phyloP scores from a whole-genome alignment of 2,797 vertebrate genomes.

The Sorex maritimensis region DNA sequence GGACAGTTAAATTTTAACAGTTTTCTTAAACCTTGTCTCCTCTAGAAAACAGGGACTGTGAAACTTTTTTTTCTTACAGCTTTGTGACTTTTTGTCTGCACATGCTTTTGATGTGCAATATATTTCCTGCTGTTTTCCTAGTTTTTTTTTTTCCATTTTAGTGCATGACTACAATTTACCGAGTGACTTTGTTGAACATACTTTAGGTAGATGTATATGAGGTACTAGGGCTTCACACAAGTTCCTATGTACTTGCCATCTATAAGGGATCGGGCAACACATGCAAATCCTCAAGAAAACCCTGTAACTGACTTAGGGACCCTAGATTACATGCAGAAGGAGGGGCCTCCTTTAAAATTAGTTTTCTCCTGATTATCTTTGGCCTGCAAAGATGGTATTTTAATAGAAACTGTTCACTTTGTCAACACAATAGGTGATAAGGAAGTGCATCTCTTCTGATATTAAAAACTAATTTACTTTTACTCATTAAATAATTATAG shows the following conservation, averaged over 20 bases:
- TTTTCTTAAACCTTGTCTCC: background rate
- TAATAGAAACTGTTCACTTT: background rate
- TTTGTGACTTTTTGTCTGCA: background rate
- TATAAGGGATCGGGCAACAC: background rate
- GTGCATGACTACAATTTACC: background rate
- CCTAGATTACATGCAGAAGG: background rate
- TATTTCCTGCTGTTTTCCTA: background rate
- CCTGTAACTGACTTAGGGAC: background rate
- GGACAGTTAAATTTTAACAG: background rate
- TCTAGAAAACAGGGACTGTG: background rate
- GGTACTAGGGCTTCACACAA: background rate
- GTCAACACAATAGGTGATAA: background rate
- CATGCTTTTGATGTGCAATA: background rate
- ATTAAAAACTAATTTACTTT: conserved; percentile 22
- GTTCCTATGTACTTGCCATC: background rate
- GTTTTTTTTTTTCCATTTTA: background rate
- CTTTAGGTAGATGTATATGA: background rate
- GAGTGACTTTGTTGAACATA: background rate
- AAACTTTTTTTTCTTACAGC: background rate
- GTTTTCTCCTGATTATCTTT: background rate
- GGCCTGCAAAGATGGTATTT: background rate
- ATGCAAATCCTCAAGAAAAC: background rate
- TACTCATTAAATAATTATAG: background rate
- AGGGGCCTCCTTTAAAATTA: background rate
- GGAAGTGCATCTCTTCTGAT: background rate